Base-by-base conservation (phyloP, 2,888 invertebrate genomes). In the Troides aeacus region DNA sequence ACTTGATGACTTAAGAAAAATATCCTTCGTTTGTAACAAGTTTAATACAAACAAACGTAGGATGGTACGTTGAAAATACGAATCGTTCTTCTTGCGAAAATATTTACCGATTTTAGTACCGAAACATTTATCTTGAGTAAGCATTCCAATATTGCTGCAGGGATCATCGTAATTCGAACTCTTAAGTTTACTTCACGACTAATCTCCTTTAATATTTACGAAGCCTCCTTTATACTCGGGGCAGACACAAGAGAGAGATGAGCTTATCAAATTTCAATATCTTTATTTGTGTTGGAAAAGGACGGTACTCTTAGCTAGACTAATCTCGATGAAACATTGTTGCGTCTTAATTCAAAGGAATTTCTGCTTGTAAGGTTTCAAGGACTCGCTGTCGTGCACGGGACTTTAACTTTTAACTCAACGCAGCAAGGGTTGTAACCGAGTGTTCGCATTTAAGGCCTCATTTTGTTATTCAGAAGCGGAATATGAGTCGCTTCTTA, bases 271-370 rank as follows among this genome's bases (percentile, higher is more conserved):
- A 86, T 87, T 88, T 88, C 89, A 87, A 90, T 90, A 90, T 89
- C 88, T 91, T 89, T 88, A 91, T 89, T 88, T 84, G 85, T 81
- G 85, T 83, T 83, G 82, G 88, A 88, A 85, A 86, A 86, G 88
- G 89, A 90, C 84, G 83, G 82, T 85, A 85, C 83, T 84, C 83
- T 81, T 77, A 81, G 80, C 85, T 79, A 80, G 75, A 85, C 85
- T 89, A 89, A 90, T 90, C 88, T 89, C 81, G 84, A 86, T 83
- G 82, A 78, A 86, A 91, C 90, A 90, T 88, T 86, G 90, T 91
- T 86, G 89, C 85, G 81, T 82, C 88, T 89, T 85, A 88, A 89
- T 87, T 78, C 81, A 82, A 84, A 84, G 83, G 77, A 81, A 79
- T 79, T 76, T 78, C 71, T 72, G 70, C 68, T 69, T 69, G 78